Evolutionary conservation across 2,797 vertebrate species (phyloP), one percentile per base, ranked within the genome.

Genomic region (Brachyalestes nurse): DNA sequence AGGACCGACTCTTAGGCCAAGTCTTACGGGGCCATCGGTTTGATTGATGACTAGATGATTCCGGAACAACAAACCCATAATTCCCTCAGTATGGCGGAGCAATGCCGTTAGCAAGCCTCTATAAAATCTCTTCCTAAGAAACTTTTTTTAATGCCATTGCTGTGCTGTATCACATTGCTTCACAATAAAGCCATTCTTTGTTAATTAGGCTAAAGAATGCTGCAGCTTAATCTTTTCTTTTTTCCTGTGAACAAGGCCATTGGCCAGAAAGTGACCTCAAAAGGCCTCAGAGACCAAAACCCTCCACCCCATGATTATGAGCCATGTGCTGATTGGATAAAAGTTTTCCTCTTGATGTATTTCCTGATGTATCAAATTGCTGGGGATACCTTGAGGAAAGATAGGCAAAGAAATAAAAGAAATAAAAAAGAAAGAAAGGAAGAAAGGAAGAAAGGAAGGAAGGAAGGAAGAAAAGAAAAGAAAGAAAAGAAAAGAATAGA

Each of bases 161-260:
- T 70, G 67, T 75, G 55, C 78, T 60, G 2, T 71, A 14, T 47
- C 34, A 51, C 45, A 70, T 70, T 60, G 45, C 21, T 47, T 71
- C 38, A 79, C 71, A 79, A 79, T 64, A 42, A 75, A 79, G 25
- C 38, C 47, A 7, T 83, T 79, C 76, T 69, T 45, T 82, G 61
- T 45, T 28, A 47, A 75, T 47, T 78, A 74, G 25, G 4, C 28
- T 40, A 53, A 69, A 73, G 77, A 69, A 74, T 55, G 21, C 71
- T 75, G 77, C 51, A 16, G 61, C 58, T 78, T 60, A n/a, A 65
- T 40, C 34, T 0, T 17, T 34, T 25, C 2, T 64, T 64, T 64
- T 64, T 38, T 8, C 7, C 61, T 4, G 2, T 40, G 62, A 65
- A 65, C 4, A 16, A 40, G 62, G 28, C 62, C 62, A 65, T 10